Base-by-base conservation (phyloP, 2,797 vertebrate species). In the Kryptolebias ocellatus region DNA sequence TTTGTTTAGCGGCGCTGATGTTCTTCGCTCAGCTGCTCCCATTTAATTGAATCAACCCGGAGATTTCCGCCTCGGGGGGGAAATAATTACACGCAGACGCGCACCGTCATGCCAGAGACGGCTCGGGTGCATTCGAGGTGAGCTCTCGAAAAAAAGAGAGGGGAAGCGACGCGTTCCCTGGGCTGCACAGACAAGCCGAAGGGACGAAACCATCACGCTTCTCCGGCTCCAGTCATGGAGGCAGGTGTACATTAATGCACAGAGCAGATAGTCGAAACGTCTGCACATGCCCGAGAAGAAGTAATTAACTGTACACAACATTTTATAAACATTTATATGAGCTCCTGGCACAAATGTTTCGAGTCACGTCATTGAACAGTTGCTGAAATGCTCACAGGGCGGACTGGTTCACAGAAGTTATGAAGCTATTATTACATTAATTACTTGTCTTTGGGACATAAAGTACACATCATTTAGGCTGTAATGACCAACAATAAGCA, bases 121-220 rank as follows among this genome's bases (percentile, higher is more conserved):
- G 18, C 18, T 15, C 1, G 9, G 10, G 10, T 60, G 3, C 17
- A 53, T 62, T 56, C 57, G 39, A 66, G 29, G 37, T 60, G 31
- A 53, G 2, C n/a, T 52, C 18, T 28, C 24, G 10, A 9, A 24
- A 5, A 39, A 24, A n/a, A 14, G 2, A 15, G 18, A 14, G 4
- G 16, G 42, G 3, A 67, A 61, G 47, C 57, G 0, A 64, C 60
- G 42, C 3, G 4, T 71, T 49, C 7, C 20, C 61, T 16, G 54
- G 78, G 54, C 70, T 80, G 82, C 63, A 54, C 10, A 17, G 60
- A 70, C 81, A 71, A 57, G 74, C 47, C 67, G 31, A 15, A 20
- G 39, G 29, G 39, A 60, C 34, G 37, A 44, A 16, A 46, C 60
- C 27, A 17, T 49, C n/a, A 27, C 3, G 67, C 0, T 20, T 29